Conservation (phyloP, 2,888 invertebrate genomes). For the Lissocephala sabroskyi region DNA sequence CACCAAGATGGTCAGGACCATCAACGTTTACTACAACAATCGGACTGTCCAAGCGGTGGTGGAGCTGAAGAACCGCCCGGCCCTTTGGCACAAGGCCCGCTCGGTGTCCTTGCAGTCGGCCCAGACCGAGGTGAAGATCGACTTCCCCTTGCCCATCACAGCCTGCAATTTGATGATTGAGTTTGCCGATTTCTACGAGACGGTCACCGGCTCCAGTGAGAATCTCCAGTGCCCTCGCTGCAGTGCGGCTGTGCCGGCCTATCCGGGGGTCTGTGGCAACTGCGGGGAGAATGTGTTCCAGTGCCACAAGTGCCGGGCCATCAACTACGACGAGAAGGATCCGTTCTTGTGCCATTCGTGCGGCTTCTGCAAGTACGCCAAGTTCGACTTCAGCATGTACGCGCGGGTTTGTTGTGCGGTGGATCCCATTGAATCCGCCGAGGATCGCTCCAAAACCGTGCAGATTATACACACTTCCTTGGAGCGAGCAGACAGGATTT, state of each 20-base stretch:
- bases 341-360: conserved; percentile 99
- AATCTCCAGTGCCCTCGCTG: conserved; percentile 96
- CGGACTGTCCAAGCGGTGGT: conserved; percentile 96
- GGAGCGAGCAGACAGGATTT: conserved; percentile 95
- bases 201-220: conserved; percentile 90
- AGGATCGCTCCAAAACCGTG: conserved; percentile 95
- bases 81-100: conserved; percentile 98
- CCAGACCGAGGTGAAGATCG: conserved; percentile 96
- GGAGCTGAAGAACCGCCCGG: conserved; percentile 96
- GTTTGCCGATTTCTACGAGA: conserved; percentile 98
- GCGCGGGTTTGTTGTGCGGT: conserved; percentile 96
- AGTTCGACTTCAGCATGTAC: conserved; percentile 95
- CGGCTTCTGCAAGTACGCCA: conserved; percentile 99
- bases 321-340: conserved; percentile 99
- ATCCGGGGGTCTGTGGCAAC: conserved; percentile 92
- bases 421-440: conserved; percentile 97
- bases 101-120: conserved; percentile 91
- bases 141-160: conserved; percentile 96
- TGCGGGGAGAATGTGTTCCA: conserved; percentile 98
- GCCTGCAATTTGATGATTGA: conserved; percentile 99
- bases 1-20: conserved; percentile 96
- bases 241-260: conserved; percentile 96
- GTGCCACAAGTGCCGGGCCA: conserved; percentile 98
- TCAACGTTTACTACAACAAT: conserved; percentile 98
- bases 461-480: conserved; percentile 90